Base-by-base conservation (phyloP, 2,888 invertebrate genomes). In the Acleris sparsana region DNA sequence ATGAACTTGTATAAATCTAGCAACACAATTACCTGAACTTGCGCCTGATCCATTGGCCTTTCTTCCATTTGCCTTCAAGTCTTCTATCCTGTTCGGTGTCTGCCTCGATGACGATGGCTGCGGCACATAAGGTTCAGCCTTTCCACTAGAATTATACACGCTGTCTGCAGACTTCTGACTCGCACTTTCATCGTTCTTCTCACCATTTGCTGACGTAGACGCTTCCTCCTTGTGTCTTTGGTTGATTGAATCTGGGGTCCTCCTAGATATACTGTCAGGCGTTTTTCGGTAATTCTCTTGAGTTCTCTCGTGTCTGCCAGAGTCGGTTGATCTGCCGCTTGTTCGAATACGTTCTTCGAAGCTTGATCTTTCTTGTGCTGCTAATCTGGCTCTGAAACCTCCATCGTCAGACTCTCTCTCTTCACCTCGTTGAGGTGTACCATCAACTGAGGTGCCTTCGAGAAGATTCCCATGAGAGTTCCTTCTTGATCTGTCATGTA, bases 361-460 rank as follows among this genome's bases (percentile, higher is more conserved):
- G 68, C 87, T 89, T 0, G 88, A 85, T 71, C 88, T 83, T 0
- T 85, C 82, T 75, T 92, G 92, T 22, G 87, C 84, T 53, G 79
- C 83, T n/a, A 87, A 75, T 59, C 93, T 84, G 43, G 89, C 83
- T 68, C 94, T 83, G 73, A 95, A 95, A 1, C 95, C 95, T 3
- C 95, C 95, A 70, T 95, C 94, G 70, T 94, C 94, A 11, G 94
- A 94, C 76, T 94, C 94, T 57, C 94, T 86, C 75, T 94, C 93
- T 18, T 93, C 93, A 33, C 75, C 75, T 72, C 85, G 82, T 52
- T 85, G 83, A 7, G 81, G 80, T 33, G 76, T 73, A 46, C 73
- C 82, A 66, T 88, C 88, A 62, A 77, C 82, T 25, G 79, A 85
- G 70, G 86, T 80, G 39, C 86, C 82, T 73, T 94, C 94, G 53